Conservation (phyloP, 2,888 invertebrate genomes). For the Cecidostiba fungosa region DNA sequence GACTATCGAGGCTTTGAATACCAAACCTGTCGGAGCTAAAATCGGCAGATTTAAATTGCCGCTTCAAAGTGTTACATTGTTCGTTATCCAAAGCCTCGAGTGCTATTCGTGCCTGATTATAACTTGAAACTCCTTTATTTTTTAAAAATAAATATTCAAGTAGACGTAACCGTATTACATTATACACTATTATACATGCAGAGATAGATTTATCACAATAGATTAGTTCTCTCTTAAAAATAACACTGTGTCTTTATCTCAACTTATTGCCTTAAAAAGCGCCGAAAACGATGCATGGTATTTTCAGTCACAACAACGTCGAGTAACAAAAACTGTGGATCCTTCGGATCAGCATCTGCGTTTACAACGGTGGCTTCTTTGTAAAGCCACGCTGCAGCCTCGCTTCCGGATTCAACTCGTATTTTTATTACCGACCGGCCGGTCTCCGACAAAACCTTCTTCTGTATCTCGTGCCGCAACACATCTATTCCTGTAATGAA, state of each 20-base stretch:
- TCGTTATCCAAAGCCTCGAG: not conserved
- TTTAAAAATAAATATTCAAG: not conserved
- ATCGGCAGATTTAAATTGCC: not conserved
- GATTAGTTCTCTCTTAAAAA: not conserved
- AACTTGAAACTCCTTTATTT: not conserved
- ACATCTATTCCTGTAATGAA: slow-evolving; percentile 79
- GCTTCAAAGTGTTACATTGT: not conserved
- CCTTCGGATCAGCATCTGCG: slow-evolving; percentile 80
- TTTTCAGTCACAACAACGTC: slow-evolving; percentile 83
- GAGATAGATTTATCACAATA: not conserved
- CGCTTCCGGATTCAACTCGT: slow-evolving; percentile 83
- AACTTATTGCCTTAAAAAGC: slow-evolving; percentile 67
- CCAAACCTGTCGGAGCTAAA: not conserved
- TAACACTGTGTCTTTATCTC: not conserved
- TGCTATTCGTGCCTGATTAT: not conserved
- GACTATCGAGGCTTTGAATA: slow-evolving; percentile 3
- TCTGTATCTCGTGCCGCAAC: slow-evolving; percentile 80
- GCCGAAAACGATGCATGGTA: slow-evolving; percentile 83
- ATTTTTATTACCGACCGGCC: slow-evolving; percentile 82
- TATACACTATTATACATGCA: slow-evolving; percentile 7
- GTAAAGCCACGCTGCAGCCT: slow-evolving; percentile 84
- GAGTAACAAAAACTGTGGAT: slow-evolving; percentile 82
- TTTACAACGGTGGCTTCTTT: slow-evolving; percentile 84
- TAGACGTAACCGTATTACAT: not conserved
- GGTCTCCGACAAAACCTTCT: slow-evolving; percentile 81